Conservation (phyloP, 2,113 vertebrate genomes). For the Pyrgilauda ruficollis region DNA sequence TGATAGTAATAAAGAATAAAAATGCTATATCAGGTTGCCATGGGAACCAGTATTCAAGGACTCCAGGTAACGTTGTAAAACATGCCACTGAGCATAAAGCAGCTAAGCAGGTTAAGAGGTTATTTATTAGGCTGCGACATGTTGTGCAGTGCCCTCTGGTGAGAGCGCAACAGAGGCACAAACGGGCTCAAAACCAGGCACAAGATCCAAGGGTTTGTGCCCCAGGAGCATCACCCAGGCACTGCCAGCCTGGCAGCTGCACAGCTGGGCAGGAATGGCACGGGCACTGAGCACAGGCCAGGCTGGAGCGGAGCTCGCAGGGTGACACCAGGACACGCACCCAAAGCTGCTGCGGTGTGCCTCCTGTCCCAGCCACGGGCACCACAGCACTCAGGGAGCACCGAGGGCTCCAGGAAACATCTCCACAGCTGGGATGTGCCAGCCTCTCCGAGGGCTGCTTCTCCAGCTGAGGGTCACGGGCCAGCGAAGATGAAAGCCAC, state of each 20-base stretch:
- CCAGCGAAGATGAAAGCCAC: neutral
- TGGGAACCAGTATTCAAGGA: slow-evolving; percentile 71
- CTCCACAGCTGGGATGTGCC: neutral
- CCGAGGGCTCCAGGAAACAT: accelerated
- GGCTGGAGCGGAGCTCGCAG: neutral
- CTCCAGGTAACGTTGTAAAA: slow-evolving; percentile 74
- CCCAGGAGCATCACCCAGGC: accelerated
- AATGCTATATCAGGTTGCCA: slow-evolving; percentile 67
- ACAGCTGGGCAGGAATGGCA: accelerated
- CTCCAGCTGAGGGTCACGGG: neutral
- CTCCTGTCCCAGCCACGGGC: neutral
- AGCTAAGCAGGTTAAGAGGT: slow-evolving; percentile 74
- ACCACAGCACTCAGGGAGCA: accelerated
- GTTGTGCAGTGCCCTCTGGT: slow-evolving; percentile 70
- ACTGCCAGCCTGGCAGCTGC: neutral
- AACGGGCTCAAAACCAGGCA: neutral
- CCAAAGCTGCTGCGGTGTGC: accelerated
- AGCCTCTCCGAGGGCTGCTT: neutral
- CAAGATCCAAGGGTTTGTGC: neutral
- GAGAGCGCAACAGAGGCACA: slow-evolving; percentile 38
- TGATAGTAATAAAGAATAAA: slow-evolving; percentile 74
- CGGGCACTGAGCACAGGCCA: neutral
- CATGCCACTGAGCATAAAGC: slow-evolving; percentile 68
- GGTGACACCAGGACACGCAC: neutral
- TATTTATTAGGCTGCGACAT: slow-evolving; percentile 68